phyloP scores from a whole-genome alignment of 2,113 vertebrate species.

The Dipodomys stephensi region DNA sequence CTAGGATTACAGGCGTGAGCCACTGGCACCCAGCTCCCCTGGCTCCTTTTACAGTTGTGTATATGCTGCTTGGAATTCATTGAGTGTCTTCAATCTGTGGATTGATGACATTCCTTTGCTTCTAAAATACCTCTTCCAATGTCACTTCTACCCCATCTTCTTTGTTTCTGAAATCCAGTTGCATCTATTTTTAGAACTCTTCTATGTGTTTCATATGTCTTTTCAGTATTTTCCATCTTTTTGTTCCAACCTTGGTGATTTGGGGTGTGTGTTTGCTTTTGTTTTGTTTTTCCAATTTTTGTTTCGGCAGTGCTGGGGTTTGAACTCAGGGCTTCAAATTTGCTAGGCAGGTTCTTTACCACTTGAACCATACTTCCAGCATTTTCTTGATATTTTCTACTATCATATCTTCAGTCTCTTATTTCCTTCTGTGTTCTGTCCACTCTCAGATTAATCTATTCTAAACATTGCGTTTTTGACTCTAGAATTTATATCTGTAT shows the following conservation, averaged over 20 bases:
- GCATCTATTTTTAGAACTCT: not conserved
- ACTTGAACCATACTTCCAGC: too few species aligned
- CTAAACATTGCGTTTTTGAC: not conserved
- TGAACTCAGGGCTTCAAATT: too few species aligned
- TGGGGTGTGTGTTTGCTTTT: too few species aligned
- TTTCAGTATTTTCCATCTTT: not conserved
- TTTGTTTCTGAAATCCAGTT: not conserved
- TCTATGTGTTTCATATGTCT: not conserved
- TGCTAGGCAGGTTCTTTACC: too few species aligned
- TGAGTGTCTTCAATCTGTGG: not conserved
- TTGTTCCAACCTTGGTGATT: too few species aligned
- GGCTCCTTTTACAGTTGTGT: not conserved
- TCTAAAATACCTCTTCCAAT: not conserved
- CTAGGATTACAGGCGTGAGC: too few species aligned
- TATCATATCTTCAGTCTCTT: not conserved
- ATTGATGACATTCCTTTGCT: not conserved
- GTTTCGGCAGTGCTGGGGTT: too few species aligned
- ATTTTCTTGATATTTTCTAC: not conserved
- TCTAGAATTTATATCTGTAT: too few species aligned
- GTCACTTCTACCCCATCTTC: not conserved
- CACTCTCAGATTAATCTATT: not conserved
- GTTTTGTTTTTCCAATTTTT: too few species aligned
- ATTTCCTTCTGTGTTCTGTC: not conserved
- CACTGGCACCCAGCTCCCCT: not conserved
- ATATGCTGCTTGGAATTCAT: not conserved